A percentile compares a stretch with the other conserved stretches of the same genome.
Evolutionary conservation across 2,797 vertebrate genomes (phyloP).

Genomic region (Dicrostonyx torquatus): DNA sequence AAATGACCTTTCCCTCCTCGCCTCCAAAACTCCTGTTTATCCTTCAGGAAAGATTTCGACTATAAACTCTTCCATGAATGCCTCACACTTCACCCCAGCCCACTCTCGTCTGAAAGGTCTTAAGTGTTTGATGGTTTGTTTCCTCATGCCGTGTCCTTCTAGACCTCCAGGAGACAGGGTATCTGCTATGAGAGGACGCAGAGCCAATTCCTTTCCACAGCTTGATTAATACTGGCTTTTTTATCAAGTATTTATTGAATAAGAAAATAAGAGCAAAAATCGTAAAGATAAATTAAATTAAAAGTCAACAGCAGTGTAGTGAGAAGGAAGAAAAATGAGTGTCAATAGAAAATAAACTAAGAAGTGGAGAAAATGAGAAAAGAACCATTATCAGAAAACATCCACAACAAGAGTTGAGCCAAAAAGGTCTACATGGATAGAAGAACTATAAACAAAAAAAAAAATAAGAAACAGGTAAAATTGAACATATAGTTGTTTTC

Average conservation of each 20-base stretch:
- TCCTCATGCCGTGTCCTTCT: not conserved
- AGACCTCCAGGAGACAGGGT: not conserved
- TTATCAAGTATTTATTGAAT: conserved; percentile 36
- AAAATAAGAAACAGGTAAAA: not conserved
- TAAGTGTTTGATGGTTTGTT: not conserved
- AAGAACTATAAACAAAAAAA: not conserved
- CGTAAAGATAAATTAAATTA: conserved; percentile 45
- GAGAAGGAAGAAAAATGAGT: not conserved
- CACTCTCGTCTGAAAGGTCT: not conserved
- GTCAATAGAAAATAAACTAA: conserved; percentile 11
- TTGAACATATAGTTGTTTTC: not conserved
- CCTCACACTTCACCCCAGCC: not conserved
- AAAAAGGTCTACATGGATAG: not conserved
- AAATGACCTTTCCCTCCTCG: not conserved
- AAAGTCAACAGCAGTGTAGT: not conserved
- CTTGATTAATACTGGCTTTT: conserved; percentile 2
- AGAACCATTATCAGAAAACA: not conserved
- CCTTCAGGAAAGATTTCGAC: conserved; percentile 5
- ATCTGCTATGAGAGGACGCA: not conserved
- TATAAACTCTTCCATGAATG: not conserved
- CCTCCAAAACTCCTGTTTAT: not conserved
- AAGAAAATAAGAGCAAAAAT: not conserved
- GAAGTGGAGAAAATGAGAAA: not conserved
- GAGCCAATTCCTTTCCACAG: not conserved
- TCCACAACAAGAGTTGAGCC: not conserved